Evolutionary conservation across 2,113 vertebrate genomes (phyloP), one percentile per base, ranked within the genome.

Genomic region (Vulpes lagopus): DNA sequence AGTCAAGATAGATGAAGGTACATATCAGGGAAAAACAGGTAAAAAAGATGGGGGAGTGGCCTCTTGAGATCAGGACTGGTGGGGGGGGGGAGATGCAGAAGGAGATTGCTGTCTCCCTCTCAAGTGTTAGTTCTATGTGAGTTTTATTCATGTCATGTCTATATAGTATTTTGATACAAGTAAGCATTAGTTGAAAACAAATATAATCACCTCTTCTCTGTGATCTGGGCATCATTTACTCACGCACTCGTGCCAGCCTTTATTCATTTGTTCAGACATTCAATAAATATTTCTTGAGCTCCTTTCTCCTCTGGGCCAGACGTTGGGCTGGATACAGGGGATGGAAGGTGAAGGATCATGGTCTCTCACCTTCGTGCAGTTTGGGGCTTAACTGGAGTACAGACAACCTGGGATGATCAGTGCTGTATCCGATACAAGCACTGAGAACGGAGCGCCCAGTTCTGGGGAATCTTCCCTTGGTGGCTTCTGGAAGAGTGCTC

Each of bases 251-350:
- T 9, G 8, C 10, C 49, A 86, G 71, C 60, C 30, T 91, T 73
- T 35, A 71, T 92, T 55, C 73, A 78, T 76, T 91, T 90, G 27
- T 80, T 91, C 62, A 94, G 53, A 67, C 51, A 76, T 60, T 94
- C 53, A 64, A 8, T 53, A 94, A 83, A 5, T 82, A 78, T 81
- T 71, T 85, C 59, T 80, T 49, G 53, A 96, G 20, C 22, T 80
- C 17, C 25, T 89, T 91, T 3, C 14, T 84, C 57, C 51, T 96
- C 55, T 67, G 49, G 71, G 71, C 53, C 49, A 85, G 84, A n/a
- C 71, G 32, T 8, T 43, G 80, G 64, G 25, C 55, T 91, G 10
- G 23, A 19, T n/a, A 8, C 49, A 35, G 69, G 53, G 43, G n/a
- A 35, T 74, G 11, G 53, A 64, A 25, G 23, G 57, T 53, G 65